phyloP scores from a whole-genome alignment of 1,140 invertebrate genomes.

The Euwallacea similis region DNA sequence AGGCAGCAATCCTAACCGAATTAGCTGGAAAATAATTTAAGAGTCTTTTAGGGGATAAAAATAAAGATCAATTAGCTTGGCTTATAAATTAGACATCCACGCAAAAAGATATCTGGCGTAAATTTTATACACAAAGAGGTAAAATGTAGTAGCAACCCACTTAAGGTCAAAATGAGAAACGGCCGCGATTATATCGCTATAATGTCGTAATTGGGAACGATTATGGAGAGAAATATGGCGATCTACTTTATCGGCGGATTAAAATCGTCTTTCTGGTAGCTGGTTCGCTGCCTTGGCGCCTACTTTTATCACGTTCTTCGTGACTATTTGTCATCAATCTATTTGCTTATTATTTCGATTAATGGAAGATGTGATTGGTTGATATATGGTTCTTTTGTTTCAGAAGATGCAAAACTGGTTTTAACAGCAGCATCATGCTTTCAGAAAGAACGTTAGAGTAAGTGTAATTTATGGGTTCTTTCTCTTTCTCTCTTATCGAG shows the following conservation, averaged over 20 bases:
- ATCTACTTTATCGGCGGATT: slow-evolving; percentile 29
- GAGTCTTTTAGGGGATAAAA: neutral
- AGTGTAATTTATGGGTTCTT: too few species aligned
- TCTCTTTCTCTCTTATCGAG: too few species aligned
- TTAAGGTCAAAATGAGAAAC: slow-evolving; percentile 24
- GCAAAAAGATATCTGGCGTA: too few species aligned
- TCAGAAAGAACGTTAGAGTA: too few species aligned
- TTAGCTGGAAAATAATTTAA: slow-evolving; percentile 29
- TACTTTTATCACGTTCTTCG: slow-evolving; percentile 23
- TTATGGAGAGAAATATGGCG: slow-evolving; percentile 18
- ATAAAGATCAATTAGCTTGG: too few species aligned
- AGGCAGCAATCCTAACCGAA: slow-evolving; percentile 16
- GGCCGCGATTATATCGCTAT: slow-evolving; percentile 18
- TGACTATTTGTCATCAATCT: slow-evolving; percentile 8
- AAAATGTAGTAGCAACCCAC: neutral
- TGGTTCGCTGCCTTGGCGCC: slow-evolving; percentile 22
- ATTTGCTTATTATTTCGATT: neutral
- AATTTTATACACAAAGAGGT: too few species aligned
- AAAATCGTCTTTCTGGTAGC: slow-evolving; percentile 29
- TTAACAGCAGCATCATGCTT: too few species aligned
- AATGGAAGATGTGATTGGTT: too few species aligned
- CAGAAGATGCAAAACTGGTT: too few species aligned
- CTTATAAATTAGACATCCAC: too few species aligned
- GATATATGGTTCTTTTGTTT: too few species aligned
- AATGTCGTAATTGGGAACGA: slow-evolving; percentile 22